A percentile compares a stretch with the other conserved stretches of the same genome.
These are phyloP conservation scores for Horisme vitalbata DNA, from an alignment of 2,888 invertebrate species.

Conservation along the genomic window DNA sequence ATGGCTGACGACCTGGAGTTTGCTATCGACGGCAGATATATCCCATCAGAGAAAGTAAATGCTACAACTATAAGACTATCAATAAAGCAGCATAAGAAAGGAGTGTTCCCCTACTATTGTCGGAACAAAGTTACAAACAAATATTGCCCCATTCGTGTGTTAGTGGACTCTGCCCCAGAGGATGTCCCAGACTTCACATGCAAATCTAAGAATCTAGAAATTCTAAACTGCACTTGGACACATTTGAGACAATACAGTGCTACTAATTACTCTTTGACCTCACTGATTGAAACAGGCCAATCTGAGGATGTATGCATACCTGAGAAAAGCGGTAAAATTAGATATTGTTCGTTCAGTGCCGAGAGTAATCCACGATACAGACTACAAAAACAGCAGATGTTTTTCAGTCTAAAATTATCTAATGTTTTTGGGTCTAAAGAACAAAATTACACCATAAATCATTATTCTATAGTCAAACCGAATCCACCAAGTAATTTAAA, in stretches of 20 bases:
- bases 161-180: conserved; percentile 82
- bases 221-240: conserved; percentile 89
- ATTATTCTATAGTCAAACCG: conserved; percentile 77
- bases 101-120: conserved; percentile 81
- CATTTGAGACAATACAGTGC: conserved; percentile 71
- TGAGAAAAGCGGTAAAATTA: conserved; percentile 32
- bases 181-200: conserved; percentile 88
- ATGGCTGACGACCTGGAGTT: conserved; percentile 79
- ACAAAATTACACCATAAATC: conserved; percentile 82
- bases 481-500: conserved; percentile 55
- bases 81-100: conserved; percentile 79
- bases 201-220: conserved; percentile 87
- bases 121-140: conserved; percentile 54
- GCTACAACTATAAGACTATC: conserved; percentile 84
- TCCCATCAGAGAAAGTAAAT: conserved; percentile 80
- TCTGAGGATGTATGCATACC: conserved; percentile 46
- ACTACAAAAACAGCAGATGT: conserved; percentile 70
- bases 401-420: conserved; percentile 83
- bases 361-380: conserved; percentile 66
- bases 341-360: conserved; percentile 59
- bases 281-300: conserved; percentile 50
- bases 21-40: conserved; percentile 35
- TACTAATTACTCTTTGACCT: conserved; percentile 55
- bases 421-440: conserved; percentile 84
- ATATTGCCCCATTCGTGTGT: conserved; percentile 55